Conservation (phyloP, 2,113 vertebrate species). For the Scytalopus superciliaris region DNA sequence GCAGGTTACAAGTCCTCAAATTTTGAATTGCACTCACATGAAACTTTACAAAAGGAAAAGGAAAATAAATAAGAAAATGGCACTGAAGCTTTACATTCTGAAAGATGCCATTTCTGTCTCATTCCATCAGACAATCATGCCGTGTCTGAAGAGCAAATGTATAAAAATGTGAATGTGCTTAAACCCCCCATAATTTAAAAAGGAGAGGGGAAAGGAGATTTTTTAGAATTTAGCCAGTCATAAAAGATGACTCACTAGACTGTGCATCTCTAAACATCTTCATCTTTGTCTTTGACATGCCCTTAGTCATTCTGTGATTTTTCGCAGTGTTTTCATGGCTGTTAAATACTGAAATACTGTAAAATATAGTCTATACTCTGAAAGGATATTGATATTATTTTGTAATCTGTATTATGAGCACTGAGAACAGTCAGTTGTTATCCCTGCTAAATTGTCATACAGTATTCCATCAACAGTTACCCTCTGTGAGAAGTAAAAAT, state of each 20-base stretch:
- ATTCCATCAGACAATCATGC: background rate
- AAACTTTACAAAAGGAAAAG: background rate
- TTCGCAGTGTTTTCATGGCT: background rate
- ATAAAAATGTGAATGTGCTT: background rate
- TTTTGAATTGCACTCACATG: background rate
- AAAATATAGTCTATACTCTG: background rate
- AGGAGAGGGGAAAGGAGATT: background rate
- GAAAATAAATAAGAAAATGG: background rate
- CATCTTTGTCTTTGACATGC: background rate
- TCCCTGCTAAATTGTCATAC: background rate
- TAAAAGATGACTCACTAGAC: background rate
- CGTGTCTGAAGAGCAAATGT: background rate
- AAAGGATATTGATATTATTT: background rate
- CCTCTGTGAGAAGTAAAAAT: background rate
- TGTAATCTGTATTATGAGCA: background rate
- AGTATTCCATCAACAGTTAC: background rate
- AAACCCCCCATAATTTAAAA: background rate
- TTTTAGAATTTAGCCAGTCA: background rate
- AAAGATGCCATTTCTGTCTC: background rate
- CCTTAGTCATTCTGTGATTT: background rate
- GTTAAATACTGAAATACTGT: background rate
- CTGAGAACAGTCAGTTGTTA: background rate
- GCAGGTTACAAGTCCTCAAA: background rate
- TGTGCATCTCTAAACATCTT: background rate
- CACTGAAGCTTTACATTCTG: background rate